Conservation (phyloP, 2,888 invertebrate species). For the Erpobdella octoculata region DNA sequence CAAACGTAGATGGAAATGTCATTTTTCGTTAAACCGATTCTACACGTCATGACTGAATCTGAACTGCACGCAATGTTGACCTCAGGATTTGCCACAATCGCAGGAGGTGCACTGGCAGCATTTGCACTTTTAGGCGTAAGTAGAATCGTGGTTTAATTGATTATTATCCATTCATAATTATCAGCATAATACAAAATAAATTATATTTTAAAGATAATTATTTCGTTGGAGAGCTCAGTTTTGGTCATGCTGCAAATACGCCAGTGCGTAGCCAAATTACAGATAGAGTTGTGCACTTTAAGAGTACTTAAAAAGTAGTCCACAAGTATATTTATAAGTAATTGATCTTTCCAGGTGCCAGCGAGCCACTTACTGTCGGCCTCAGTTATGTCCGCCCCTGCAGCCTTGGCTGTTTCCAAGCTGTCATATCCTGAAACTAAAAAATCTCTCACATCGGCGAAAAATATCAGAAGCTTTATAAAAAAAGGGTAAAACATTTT, state of each 20-base stretch:
- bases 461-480: slow-evolving; percentile 28
- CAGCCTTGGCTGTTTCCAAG: slow-evolving; percentile 62
- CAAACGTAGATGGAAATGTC: slow-evolving; percentile 84
- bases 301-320: too few relatives aligned
- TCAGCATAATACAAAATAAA: too few relatives aligned
- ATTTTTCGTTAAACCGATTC: slow-evolving; percentile 77
- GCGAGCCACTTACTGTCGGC: slow-evolving; percentile 79
- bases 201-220: too few relatives aligned
- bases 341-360: slow-evolving; percentile 55
- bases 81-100: slow-evolving; percentile 89
- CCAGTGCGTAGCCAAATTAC: neutral
- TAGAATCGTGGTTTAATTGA: too few relatives aligned
- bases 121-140: slow-evolving; percentile 83
- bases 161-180: too few relatives aligned
- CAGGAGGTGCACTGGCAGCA: slow-evolving; percentile 75
- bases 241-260: neutral
- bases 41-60: slow-evolving; percentile 73
- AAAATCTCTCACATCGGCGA: slow-evolving; percentile 32
- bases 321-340: too few relatives aligned
- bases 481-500: slow-evolving; percentile 24
- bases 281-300: too few relatives aligned
- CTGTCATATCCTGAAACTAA: slow-evolving; percentile 38
- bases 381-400: slow-evolving; percentile 88
- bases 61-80: slow-evolving; percentile 89
- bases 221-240: too few relatives aligned